Evolutionary conservation across 2,888 invertebrate genomes (phyloP).

Genomic region (Nemoura dubitans): DNA sequence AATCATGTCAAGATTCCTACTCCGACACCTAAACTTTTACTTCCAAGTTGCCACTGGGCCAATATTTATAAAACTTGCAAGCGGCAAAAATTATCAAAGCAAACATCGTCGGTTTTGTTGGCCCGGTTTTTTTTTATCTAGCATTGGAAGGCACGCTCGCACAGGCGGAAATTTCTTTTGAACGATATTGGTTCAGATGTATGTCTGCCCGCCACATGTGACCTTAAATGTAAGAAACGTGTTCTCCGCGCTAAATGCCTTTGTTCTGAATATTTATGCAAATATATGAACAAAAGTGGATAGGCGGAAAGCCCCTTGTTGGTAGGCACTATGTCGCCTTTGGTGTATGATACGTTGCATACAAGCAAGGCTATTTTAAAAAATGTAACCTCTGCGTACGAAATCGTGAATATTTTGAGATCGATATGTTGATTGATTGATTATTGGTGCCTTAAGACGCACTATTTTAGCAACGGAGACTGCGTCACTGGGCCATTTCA

Average conservation of each 20-base stretch:
- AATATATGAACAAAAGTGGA: neutral
- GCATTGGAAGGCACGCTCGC: too few relatives aligned
- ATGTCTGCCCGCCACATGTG: neutral
- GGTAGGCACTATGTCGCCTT: neutral
- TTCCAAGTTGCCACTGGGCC: neutral
- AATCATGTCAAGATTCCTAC: too few relatives aligned
- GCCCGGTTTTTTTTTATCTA: neutral
- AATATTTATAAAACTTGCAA: neutral
- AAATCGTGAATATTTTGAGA: too few relatives aligned
- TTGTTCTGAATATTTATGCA: constrained; percentile 7
- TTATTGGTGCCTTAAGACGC: too few relatives aligned
- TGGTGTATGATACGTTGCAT: neutral
- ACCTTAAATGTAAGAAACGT: neutral
- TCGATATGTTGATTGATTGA: too few relatives aligned
- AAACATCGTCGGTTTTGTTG: neutral
- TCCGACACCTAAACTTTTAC: too few relatives aligned
- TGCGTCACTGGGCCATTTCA: too few relatives aligned
- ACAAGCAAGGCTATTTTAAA: neutral
- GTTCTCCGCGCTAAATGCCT: neutral
- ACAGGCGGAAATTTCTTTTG: neutral
- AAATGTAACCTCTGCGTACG: too few relatives aligned
- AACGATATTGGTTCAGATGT: neutral
- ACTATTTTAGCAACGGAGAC: too few relatives aligned
- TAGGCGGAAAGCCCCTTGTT: neutral
- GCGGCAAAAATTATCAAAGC: neutral